phyloP scores from a whole-genome alignment of 1,140 invertebrate species.

The Ephestia elutella region DNA sequence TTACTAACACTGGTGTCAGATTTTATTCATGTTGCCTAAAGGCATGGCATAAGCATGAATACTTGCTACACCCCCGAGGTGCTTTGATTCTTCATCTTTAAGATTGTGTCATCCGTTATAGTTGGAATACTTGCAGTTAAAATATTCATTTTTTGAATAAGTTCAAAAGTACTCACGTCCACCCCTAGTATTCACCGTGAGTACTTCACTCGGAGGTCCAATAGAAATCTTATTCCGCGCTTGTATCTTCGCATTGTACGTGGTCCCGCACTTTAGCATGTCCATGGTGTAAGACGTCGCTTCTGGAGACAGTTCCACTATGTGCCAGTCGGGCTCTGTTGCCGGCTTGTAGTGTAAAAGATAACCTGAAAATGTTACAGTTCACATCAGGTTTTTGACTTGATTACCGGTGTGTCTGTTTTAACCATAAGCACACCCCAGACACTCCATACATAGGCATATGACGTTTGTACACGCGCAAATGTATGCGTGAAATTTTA shows the following conservation, averaged over 20 bases:
- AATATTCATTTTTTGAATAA: background rate
- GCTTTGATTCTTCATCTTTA: too few relatives aligned
- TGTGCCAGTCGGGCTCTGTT: conserved; percentile 78
- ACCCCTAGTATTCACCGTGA: conserved; percentile 80
- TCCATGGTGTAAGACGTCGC: conserved; percentile 80
- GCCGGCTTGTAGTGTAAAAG: conserved; percentile 79
- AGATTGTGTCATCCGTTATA: too few relatives aligned
- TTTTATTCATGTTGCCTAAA: too few relatives aligned
- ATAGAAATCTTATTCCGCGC: conserved; percentile 82
- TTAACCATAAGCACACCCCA: too few relatives aligned
- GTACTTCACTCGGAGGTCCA: conserved; percentile 79
- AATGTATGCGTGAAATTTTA: too few relatives aligned
- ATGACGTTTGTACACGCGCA: too few relatives aligned
- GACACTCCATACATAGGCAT: too few relatives aligned
- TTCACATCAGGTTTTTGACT: background rate
- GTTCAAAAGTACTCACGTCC: conserved; percentile 44
- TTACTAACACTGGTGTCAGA: too few relatives aligned
- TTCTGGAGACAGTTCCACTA: conserved; percentile 79
- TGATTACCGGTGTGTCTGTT: too few relatives aligned
- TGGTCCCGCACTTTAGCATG: conserved; percentile 82
- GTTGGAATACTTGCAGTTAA: too few relatives aligned
- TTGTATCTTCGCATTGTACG: conserved; percentile 80
- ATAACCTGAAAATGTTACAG: conserved; percentile 72
- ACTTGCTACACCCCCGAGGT: too few relatives aligned
- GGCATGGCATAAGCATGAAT: too few relatives aligned